Evolutionary conservation across 2,797 vertebrate species (phyloP).

Genomic region (Ptychadena robeensis): DNA sequence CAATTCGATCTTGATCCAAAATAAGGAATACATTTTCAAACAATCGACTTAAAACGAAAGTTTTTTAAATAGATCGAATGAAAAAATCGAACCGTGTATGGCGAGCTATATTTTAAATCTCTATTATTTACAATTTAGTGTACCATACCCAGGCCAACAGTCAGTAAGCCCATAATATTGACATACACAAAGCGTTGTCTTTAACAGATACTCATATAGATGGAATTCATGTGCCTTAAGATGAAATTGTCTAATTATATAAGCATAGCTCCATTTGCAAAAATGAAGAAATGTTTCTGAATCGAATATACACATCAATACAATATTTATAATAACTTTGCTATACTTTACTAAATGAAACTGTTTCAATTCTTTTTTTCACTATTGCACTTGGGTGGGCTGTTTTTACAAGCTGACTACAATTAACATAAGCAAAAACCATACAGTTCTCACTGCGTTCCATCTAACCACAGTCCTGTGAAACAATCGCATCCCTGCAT

Average conservation of each 20-base stretch:
- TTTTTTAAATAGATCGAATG: too few species aligned
- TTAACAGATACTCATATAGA: too few species aligned
- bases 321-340: neutral
- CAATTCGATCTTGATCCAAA: too few species aligned
- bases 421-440: neutral
- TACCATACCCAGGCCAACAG: neutral
- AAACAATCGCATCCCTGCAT: neutral
- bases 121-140: neutral
- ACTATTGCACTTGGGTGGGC: conserved; percentile 9
- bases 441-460: neutral
- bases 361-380: neutral
- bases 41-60: too few species aligned
- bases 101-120: too few species aligned
- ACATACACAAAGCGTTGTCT: neutral
- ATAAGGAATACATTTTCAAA: too few species aligned
- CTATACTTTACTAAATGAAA: neutral
- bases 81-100: too few species aligned
- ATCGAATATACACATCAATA: too few species aligned
- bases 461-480: neutral
- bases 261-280: too few species aligned
- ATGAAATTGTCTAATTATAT: too few species aligned
- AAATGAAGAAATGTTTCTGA: too few species aligned
- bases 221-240: too few species aligned
- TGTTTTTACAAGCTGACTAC: conserved; percentile 3
- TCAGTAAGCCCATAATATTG: neutral